These are phyloP conservation scores for Toxotes jaculatrix DNA, from an alignment of 2,113 vertebrate genomes.

Conservation along the genomic window DNA sequence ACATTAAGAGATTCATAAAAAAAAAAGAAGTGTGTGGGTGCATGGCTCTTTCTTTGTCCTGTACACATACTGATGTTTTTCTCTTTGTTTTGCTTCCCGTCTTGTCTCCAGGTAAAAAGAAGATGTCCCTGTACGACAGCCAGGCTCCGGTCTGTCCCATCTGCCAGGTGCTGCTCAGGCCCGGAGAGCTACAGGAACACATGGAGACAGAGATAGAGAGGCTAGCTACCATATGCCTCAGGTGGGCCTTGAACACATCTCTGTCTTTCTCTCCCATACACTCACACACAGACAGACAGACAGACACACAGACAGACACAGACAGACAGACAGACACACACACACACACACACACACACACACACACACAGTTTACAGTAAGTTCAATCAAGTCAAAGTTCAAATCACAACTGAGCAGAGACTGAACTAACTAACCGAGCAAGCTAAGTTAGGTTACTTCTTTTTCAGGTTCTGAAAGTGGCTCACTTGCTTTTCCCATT, in stretches of 20 bases:
- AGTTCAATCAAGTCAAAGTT: neutral
- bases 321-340: no score
- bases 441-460: neutral
- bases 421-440: neutral
- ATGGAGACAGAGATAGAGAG: slow-evolving; percentile 99
- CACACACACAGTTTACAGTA: neutral
- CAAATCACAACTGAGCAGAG: neutral
- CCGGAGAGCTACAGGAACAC: slow-evolving; percentile 96
- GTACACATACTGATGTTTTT: neutral
- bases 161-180: slow-evolving; percentile 96
- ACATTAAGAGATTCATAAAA: no score
- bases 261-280: neutral
- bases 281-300: no score
- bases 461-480: no score
- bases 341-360: neutral
- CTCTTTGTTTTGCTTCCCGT: neutral
- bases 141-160: slow-evolving; percentile 98
- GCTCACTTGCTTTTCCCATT: no score
- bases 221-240: slow-evolving; percentile 92
- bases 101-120: slow-evolving; percentile 93
- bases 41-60: neutral
- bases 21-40: neutral
- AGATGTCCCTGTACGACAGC: slow-evolving; percentile 95
- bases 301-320: no score
- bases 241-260: slow-evolving; percentile 83